Conservation (phyloP, 2,797 vertebrate genomes). For the Strix occidentalis region DNA sequence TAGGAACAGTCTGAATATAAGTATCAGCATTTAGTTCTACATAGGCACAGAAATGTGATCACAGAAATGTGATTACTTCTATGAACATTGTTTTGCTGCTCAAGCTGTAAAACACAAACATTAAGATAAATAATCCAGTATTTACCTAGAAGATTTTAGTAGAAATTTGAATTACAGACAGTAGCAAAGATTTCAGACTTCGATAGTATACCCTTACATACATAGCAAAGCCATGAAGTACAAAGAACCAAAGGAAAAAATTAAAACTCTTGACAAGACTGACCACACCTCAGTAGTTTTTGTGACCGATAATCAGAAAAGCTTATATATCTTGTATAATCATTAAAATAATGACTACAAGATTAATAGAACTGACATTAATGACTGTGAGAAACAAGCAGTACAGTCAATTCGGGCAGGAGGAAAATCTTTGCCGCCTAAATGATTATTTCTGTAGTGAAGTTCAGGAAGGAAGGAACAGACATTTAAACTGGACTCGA, state of each 20-base stretch:
- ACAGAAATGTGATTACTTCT: not conserved
- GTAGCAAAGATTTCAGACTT: not conserved
- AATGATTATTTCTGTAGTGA: rapidly evolving
- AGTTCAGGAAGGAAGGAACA: rapidly evolving
- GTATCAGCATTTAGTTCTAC: not conserved
- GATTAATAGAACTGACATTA: not conserved
- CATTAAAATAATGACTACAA: not conserved
- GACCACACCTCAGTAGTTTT: not conserved
- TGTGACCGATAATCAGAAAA: not conserved
- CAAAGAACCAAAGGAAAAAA: not conserved
- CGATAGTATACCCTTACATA: not conserved
- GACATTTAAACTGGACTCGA: rapidly evolving
- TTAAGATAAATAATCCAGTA: not conserved
- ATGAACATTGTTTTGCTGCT: not conserved
- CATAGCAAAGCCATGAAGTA: not conserved
- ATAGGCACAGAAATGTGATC: not conserved
- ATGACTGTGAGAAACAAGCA: not conserved
- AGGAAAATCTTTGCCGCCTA: not conserved
- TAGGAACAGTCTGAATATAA: not conserved
- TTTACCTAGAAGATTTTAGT: not conserved
- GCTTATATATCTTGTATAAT: not conserved
- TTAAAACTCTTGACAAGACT: not conserved
- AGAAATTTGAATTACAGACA: not conserved
- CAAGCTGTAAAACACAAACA: not conserved
- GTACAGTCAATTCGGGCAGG: not conserved